Percentiles rank a stretch among this genome's conserved stretches.
Evolutionary conservation across 2,113 vertebrate genomes (phyloP).

Genomic region (Atherinomorus stipes): DNA sequence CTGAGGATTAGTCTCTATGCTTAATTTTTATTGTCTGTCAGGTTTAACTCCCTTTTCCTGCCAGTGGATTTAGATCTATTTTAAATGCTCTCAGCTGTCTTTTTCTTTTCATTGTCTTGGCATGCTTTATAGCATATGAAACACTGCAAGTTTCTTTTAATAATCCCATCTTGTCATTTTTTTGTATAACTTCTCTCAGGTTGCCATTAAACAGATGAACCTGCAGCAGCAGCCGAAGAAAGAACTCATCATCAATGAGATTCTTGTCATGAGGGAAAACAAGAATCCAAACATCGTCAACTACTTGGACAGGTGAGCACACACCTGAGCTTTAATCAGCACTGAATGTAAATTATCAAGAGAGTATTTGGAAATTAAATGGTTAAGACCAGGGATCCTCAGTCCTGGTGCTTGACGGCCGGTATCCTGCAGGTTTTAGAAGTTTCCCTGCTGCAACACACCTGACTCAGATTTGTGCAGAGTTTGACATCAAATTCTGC

Average conservation of each 20-base stretch:
- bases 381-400: background rate
- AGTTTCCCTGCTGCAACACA: too few species aligned
- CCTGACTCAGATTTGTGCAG: too few species aligned
- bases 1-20: conserved; percentile 25
- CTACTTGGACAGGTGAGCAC: conserved; percentile 94
- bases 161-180: background rate
- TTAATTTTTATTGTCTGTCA: background rate
- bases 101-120: background rate
- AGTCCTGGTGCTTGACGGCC: too few species aligned
- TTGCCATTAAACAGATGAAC: conserved; percentile 99
- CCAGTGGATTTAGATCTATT: conserved; percentile 2
- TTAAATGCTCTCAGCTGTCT: accelerated
- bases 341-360: background rate
- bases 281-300: conserved; percentile 99
- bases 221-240: conserved; percentile 98
- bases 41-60: conserved; percentile 6
- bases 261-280: conserved; percentile 99
- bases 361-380: background rate
- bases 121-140: background rate
- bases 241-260: conserved; percentile 82
- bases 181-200: conserved; percentile 76
- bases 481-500: too few species aligned
- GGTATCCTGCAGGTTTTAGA: too few species aligned
- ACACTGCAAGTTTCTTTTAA: background rate
- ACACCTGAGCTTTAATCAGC: background rate